phyloP scores from a whole-genome alignment of 2,797 vertebrate genomes.

The Cynopterus sphinx region DNA sequence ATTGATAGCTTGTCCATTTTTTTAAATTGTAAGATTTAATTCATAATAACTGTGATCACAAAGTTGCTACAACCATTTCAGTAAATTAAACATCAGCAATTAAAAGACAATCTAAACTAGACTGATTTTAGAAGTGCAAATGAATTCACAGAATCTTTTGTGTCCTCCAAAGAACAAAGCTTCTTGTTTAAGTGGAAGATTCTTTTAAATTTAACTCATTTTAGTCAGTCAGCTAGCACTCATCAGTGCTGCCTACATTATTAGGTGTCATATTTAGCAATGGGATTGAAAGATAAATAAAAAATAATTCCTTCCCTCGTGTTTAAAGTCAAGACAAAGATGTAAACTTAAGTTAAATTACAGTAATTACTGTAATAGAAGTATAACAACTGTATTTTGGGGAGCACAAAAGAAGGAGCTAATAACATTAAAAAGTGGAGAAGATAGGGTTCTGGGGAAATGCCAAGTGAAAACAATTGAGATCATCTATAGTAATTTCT shows the following conservation, averaged over 20 bases:
- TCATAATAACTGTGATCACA: not conserved
- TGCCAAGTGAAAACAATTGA: not conserved
- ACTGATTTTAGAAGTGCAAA: slow-evolving; percentile 33
- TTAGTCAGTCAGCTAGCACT: not conserved
- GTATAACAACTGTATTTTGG: not conserved
- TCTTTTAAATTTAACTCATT: slow-evolving; percentile 20
- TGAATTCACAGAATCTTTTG: slow-evolving; percentile 41
- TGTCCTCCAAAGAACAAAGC: not conserved
- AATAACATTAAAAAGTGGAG: not conserved
- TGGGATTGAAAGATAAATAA: not conserved
- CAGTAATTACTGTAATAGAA: not conserved
- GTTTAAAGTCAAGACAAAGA: not conserved
- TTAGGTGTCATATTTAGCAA: not conserved
- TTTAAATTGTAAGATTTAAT: slow-evolving; percentile 37
- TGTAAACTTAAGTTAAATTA: not conserved
- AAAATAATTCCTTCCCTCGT: not conserved
- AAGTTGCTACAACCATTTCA: not conserved
- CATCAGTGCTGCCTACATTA: not conserved
- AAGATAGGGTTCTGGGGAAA: not conserved
- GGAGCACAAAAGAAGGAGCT: not conserved
- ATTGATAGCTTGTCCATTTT: slow-evolving; percentile 24
- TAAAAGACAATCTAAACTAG: slow-evolving; percentile 30
- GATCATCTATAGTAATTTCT: not conserved
- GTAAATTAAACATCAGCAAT: slow-evolving; percentile 35
- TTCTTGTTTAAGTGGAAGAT: slow-evolving; percentile 31